These are phyloP conservation scores for Menidia menidia DNA, from an alignment of 2,797 vertebrate genomes.

Conservation along the genomic window DNA sequence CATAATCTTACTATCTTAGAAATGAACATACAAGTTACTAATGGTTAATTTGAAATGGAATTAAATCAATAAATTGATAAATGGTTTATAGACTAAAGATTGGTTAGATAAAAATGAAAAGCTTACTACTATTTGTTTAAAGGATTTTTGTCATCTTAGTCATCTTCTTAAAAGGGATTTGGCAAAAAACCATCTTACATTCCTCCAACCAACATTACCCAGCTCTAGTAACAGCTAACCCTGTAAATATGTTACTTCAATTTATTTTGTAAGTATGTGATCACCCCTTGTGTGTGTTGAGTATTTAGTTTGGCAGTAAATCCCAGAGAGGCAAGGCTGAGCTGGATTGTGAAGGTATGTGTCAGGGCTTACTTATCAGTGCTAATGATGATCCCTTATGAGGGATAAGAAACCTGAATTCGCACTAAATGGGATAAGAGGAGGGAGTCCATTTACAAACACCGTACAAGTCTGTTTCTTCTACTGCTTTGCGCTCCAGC, in stretches of 20 bases:
- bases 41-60: too few species aligned
- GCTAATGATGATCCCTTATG: conserved; percentile 73
- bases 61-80: too few species aligned
- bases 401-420: conserved; percentile 70
- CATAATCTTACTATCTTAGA: background rate
- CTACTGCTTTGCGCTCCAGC: conserved; percentile 49
- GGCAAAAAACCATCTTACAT: background rate
- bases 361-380: conserved; percentile 77
- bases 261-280: conserved; percentile 43
- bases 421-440: conserved; percentile 63
- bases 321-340: conserved; percentile 61
- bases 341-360: conserved; percentile 60
- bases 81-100: background rate
- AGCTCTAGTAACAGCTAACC: conserved; percentile 36
- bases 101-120: background rate
- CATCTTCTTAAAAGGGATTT: background rate
- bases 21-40: background rate
- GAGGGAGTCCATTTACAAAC: conserved; percentile 53
- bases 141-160: background rate
- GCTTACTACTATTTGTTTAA: background rate
- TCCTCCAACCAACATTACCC: background rate
- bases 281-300: conserved; percentile 18
- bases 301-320: conserved; percentile 77
- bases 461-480: conserved; percentile 44
- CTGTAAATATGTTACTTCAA: conserved; percentile 58